These are phyloP conservation scores for Orchestes rusci DNA, from an alignment of 2,888 invertebrate genomes.

Conservation along the genomic window DNA sequence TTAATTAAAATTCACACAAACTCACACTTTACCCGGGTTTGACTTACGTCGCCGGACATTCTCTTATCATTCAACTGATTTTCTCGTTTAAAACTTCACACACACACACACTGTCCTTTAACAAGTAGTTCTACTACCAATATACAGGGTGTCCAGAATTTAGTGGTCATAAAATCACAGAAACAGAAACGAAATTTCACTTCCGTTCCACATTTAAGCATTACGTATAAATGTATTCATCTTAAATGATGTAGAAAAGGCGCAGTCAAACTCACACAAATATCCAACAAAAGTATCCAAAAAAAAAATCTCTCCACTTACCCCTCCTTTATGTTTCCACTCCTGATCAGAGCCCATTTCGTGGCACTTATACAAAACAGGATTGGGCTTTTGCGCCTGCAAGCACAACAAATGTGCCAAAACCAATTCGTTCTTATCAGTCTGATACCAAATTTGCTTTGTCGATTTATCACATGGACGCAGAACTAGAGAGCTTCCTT, in stretches of 20 bases:
- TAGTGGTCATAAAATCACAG: no score
- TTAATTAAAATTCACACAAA: not conserved
- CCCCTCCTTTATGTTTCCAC: conserved; percentile 77
- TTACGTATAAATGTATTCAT: no score
- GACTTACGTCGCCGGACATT: no score
- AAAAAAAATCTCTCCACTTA: conserved; percentile 38
- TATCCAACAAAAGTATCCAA: conserved; percentile 2
- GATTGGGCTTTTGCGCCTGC: conserved; percentile 60
- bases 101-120: no score
- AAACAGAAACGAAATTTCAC: no score
- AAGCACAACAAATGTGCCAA: conserved; percentile 78
- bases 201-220: no score
- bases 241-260: no score
- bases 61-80: no score
- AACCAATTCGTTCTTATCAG: conserved; percentile 73
- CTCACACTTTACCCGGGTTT: no score
- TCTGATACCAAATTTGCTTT: conserved; percentile 82
- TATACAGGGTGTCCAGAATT: no score
- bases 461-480: conserved; percentile 62
- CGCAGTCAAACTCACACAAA: conserved; percentile 8
- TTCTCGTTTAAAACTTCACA: no score
- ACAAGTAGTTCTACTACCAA: no score
- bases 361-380: conserved; percentile 84
- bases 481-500: conserved; percentile 53
- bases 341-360: conserved; percentile 87